Evolutionary conservation across 2,888 invertebrate species (phyloP).

Genomic region (Chrysolina oricalcia): DNA sequence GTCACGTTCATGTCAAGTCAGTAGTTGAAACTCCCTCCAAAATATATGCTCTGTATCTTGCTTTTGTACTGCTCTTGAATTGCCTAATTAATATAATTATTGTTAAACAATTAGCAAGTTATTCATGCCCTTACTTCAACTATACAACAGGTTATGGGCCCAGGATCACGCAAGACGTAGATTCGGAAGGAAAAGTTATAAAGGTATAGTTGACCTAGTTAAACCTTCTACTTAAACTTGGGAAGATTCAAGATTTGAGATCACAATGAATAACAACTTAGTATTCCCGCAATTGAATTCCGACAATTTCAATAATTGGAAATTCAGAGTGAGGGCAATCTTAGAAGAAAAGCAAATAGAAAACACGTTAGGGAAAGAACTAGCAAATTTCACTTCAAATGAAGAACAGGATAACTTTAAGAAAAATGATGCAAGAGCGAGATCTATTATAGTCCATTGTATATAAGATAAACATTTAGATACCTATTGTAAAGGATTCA

Average conservation of each 20-base stretch:
- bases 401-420: conserved; percentile 34
- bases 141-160: too few relatives aligned
- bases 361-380: conserved; percentile 29
- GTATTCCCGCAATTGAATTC: conserved; percentile 1
- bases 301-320: conserved; percentile 37
- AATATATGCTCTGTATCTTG: too few relatives aligned
- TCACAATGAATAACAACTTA: background rate
- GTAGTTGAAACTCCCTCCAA: too few relatives aligned
- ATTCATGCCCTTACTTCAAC: too few relatives aligned
- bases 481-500: conserved; percentile 48
- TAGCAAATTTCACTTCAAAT: conserved; percentile 26
- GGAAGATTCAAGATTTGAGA: background rate
- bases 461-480: conserved; percentile 54
- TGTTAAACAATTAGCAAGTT: too few relatives aligned
- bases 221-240: background rate
- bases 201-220: too few relatives aligned
- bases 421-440: conserved; percentile 51
- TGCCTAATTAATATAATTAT: too few relatives aligned
- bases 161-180: too few relatives aligned
- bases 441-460: conserved; percentile 54
- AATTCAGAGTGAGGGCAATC: conserved; percentile 40
- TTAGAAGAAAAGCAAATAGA: conserved; percentile 40
- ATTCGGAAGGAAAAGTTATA: too few relatives aligned
- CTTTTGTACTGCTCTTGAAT: too few relatives aligned
- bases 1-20: too few relatives aligned